A percentile compares a stretch with the other conserved stretches of the same genome.
Evolutionary conservation across 2,797 vertebrate genomes (phyloP).

Genomic region (Uromys caudimaculatus): DNA sequence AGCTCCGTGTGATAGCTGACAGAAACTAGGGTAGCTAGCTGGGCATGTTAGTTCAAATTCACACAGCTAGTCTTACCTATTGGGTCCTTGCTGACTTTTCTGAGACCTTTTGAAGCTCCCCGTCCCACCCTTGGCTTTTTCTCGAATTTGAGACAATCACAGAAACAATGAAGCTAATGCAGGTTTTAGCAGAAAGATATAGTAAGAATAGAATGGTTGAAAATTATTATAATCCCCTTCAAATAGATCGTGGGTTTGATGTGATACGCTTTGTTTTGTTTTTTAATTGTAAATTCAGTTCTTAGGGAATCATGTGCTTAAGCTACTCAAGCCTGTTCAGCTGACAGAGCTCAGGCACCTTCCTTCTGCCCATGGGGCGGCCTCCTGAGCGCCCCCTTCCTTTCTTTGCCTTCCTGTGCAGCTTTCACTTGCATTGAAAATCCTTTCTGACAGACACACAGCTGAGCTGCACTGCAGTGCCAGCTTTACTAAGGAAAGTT

Average conservation of each 20-base stretch:
- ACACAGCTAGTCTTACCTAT: not conserved
- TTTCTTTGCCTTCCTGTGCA: not conserved
- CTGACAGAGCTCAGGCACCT: not conserved
- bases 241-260: not conserved
- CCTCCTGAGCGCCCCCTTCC: not conserved
- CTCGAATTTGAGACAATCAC: not conserved
- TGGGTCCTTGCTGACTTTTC: not conserved
- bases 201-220: slow-evolving; percentile 27
- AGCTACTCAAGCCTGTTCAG: not conserved
- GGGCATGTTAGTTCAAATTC: not conserved
- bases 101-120: not conserved
- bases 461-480: not conserved
- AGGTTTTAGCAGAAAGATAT: not conserved
- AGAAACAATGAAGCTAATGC: not conserved
- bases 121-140: not conserved
- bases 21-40: not conserved
- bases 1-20: not conserved
- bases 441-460: not conserved
- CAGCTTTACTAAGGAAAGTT: not conserved
- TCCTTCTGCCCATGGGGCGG: not conserved
- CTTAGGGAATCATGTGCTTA: not conserved
- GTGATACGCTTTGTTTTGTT: not conserved
- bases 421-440: not conserved
- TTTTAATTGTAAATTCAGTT: not conserved
- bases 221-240: slow-evolving; percentile 25